Base-by-base conservation (phyloP, 2,888 invertebrate species). In the Meliscaeva auricollis region DNA sequence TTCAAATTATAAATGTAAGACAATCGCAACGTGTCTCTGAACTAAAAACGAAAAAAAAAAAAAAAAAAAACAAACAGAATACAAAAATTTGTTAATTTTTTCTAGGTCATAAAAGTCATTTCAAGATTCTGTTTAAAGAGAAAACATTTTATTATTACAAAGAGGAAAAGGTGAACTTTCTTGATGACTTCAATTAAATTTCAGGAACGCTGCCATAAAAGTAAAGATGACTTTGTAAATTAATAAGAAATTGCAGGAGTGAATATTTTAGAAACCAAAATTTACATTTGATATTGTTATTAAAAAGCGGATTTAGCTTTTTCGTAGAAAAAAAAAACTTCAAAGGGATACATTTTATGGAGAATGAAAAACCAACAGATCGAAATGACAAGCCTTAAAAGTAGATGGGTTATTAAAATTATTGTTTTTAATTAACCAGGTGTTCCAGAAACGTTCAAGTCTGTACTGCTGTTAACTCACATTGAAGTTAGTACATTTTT, bases 141-240 rank as follows among this genome's bases (percentile, higher is more conserved):
- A 20, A 20, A 58, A 20, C 11, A n/a, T 35, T 38, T 22, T 13
- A 9, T 13, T 56, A 13, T 35, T 6, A 2, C 15, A 56, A 32
- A 4, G 30, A 32, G 13, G 38, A 56, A 56, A 56, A 56, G 58
- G 20, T 38, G 5, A 58, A 20, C 35, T 58, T 38, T 38, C 20
- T 35, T 35, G 35, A 58, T 58, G 58, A 58, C 38, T 58, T 38
- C 58, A 58, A 58, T 58, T 38, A 58, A 58, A 20, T 38, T 38
- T 58, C 13, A 2, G 20, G 58, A 38, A 35, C 9, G 58, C 13
- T 58, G 13, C n/a, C n/a, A n/a, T 38, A 20, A 58, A 58, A 35
- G n/a, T 13, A 6, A 7, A n/a, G 7, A 52, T 26, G 30, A 5
- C 54, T 30, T 52, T 54, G 11, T 22, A 15, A 54, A 54, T 54